Evolutionary conservation across 2,113 vertebrate genomes (phyloP).

Genomic region (Bungarus multicinctus): DNA sequence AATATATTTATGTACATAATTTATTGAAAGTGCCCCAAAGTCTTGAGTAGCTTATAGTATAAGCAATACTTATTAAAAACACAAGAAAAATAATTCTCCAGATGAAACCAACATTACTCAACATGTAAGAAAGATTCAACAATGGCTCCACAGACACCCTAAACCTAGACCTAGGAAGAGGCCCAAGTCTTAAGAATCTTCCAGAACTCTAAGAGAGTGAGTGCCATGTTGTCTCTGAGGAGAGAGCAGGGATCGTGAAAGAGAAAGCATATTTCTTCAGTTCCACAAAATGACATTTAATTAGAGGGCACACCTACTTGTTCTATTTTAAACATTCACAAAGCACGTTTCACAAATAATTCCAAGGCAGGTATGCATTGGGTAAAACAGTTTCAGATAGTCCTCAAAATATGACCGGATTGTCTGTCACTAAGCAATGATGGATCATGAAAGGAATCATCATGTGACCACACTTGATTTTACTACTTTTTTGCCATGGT

Average conservation of each 20-base stretch:
- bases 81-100: not conserved
- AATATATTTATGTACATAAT: not conserved
- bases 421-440: not conserved
- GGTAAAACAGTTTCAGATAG: not conserved
- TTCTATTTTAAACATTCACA: not conserved
- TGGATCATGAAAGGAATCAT: not conserved
- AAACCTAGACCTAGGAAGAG: not conserved
- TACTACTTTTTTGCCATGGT: not conserved
- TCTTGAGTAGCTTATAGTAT: not conserved
- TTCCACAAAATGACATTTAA: not conserved
- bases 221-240: not conserved
- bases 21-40: not conserved
- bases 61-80: not conserved
- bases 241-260: not conserved
- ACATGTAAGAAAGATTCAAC: not conserved
- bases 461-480: not conserved
- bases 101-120: not conserved
- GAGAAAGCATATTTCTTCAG: not conserved
- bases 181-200: not conserved
- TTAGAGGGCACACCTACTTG: not conserved
- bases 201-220: not conserved
- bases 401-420: not conserved
- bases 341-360: not conserved
- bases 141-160: not conserved
- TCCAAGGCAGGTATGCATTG: not conserved